Evolutionary conservation across 1,140 invertebrate species (phyloP).

Genomic region (Hermetia illucens): DNA sequence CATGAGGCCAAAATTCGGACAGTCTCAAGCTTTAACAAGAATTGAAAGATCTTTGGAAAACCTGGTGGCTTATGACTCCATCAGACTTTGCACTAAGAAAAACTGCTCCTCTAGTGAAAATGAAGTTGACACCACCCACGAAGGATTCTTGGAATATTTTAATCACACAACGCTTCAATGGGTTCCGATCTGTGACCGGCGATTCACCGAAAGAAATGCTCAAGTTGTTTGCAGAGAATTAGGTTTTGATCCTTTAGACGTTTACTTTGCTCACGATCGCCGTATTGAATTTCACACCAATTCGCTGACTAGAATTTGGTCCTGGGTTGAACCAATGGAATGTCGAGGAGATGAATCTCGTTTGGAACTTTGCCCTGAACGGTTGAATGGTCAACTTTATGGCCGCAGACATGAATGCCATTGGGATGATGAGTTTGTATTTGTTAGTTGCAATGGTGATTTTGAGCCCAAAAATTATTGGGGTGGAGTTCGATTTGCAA

Average conservation of each 20-base stretch:
- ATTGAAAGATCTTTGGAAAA: slow-evolving; percentile 35
- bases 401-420: slow-evolving; percentile 70
- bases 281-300: slow-evolving; percentile 75
- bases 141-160: slow-evolving; percentile 88
- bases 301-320: slow-evolving; percentile 70
- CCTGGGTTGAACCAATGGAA: slow-evolving; percentile 87
- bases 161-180: slow-evolving; percentile 90
- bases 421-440: slow-evolving; percentile 85
- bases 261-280: slow-evolving; percentile 65
- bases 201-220: slow-evolving; percentile 89
- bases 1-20: slow-evolving; percentile 54
- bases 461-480: slow-evolving; percentile 66
- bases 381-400: slow-evolving; percentile 78
- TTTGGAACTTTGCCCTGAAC: slow-evolving; percentile 75
- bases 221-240: slow-evolving; percentile 90
- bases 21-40: slow-evolving; percentile 28
- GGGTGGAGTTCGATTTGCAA: slow-evolving; percentile 90
- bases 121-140: slow-evolving; percentile 33
- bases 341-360: slow-evolving; percentile 69
- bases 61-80: slow-evolving; percentile 38
- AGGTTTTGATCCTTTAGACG: slow-evolving; percentile 79
- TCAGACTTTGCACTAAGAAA: slow-evolving; percentile 57
- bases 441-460: slow-evolving; percentile 73
- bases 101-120: slow-evolving; percentile 45
- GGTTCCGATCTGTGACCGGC: slow-evolving; percentile 90